phyloP scores from a whole-genome alignment of 92 coral and sea anemone genomes.

The Virgularia gustaviana region DNA sequence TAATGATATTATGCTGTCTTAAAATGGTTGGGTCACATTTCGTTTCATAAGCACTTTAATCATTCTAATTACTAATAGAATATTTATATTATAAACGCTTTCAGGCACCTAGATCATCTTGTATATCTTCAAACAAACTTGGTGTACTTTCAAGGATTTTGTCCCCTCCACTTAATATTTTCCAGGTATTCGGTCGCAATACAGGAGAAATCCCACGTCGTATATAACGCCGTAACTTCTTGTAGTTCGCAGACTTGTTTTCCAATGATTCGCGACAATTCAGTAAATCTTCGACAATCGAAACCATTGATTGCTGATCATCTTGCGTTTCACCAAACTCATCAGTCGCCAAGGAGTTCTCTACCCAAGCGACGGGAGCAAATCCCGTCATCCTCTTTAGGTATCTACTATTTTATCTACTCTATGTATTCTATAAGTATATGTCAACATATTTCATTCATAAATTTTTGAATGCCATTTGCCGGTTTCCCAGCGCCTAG shows the following conservation, averaged over 20 bases:
- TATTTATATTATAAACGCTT: background rate
- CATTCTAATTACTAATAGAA: no score
- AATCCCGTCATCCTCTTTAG: slow-evolving; percentile 15
- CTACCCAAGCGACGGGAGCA: slow-evolving; percentile 21
- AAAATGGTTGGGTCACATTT: no score
- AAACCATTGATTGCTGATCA: slow-evolving; percentile 9
- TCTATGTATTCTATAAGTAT: background rate
- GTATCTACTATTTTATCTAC: background rate
- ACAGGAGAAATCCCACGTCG: slow-evolving; percentile 16
- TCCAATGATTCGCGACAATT: slow-evolving; percentile 9
- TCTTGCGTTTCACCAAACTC: background rate
- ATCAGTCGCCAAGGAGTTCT: slow-evolving; percentile 2
- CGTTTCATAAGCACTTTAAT: no score
- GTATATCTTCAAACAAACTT: slow-evolving; percentile 18
- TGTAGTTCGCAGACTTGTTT: background rate
- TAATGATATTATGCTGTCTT: no score
- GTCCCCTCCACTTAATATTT: slow-evolving; percentile 10
- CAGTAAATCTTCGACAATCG: slow-evolving; percentile 21
- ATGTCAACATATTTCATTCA: background rate
- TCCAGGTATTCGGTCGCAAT: slow-evolving; percentile 36
- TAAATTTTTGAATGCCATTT: no score
- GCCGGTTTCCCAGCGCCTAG: no score
- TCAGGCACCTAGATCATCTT: slow-evolving; percentile 10
- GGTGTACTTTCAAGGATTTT: background rate
- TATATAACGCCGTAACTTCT: slow-evolving; percentile 25